phyloP scores from a whole-genome alignment of 2,888 invertebrate genomes.

The Meteorus colon region DNA sequence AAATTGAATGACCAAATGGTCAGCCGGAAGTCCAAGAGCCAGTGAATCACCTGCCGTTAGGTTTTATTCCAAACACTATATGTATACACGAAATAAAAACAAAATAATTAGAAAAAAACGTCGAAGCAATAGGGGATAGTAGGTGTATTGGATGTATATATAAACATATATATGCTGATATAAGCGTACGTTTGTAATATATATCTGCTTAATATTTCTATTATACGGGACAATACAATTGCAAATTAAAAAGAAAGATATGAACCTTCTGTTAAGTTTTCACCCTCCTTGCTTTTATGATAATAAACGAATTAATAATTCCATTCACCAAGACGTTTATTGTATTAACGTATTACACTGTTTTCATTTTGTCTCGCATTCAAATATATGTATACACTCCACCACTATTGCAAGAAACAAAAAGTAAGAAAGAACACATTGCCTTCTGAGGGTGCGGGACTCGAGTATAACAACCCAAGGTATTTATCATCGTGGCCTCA shows the following conservation, averaged over 20 bases:
- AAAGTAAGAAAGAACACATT: conserved; percentile 25
- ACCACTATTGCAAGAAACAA: not conserved
- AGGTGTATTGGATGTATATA: no score
- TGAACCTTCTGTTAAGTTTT: conserved; percentile 26
- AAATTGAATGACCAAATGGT: conserved; percentile 54
- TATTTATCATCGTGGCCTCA: conserved; percentile 40
- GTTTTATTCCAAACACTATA: conserved; percentile 40
- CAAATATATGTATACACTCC: not conserved
- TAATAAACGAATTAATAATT: conserved; percentile 41
- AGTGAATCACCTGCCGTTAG: conserved; percentile 50
- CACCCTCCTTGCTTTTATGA: conserved; percentile 9
- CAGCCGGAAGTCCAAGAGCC: conserved; percentile 51
- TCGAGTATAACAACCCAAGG: conserved; percentile 2
- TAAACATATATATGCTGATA: no score
- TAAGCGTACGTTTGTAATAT: not conserved
- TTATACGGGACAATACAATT: conserved; percentile 5
- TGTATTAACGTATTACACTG: conserved; percentile 42
- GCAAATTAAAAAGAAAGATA: conserved; percentile 20
- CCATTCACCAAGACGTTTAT: conserved; percentile 34
- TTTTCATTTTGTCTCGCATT: conserved; percentile 35
- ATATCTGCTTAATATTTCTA: not conserved
- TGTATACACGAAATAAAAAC: not conserved
- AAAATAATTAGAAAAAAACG: not conserved
- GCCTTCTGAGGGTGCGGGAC: conserved; percentile 2
- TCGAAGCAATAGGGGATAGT: not conserved